Conservation (phyloP, 2,113 vertebrate species). For the Myrmecobius fasciatus region DNA sequence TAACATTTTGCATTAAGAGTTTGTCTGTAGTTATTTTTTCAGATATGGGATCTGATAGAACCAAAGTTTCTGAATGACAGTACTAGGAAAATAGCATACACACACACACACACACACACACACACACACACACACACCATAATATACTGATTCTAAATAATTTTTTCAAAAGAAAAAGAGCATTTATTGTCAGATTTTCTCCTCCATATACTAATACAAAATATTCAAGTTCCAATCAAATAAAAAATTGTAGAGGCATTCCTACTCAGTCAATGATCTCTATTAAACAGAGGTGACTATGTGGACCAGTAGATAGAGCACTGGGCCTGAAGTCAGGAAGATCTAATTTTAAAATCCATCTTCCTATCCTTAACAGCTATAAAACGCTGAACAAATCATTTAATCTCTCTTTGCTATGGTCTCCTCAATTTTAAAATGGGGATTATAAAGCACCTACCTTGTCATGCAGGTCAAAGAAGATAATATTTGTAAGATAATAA, state of each 20-base stretch:
- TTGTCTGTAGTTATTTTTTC: not conserved
- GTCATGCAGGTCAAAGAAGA: not conserved
- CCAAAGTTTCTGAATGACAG: slow-evolving; percentile 10
- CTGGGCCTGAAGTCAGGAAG: not conserved
- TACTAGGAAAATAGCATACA: not conserved
- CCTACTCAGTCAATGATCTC: slow-evolving; percentile 10
- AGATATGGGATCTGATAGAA: not conserved
- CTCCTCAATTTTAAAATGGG: not conserved
- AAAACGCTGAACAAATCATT: not conserved
- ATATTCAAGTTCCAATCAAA: not conserved
- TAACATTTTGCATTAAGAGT: not conserved
- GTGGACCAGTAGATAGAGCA: not conserved
- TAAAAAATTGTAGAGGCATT: slow-evolving; percentile 16
- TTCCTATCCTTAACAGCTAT: not conserved
- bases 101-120: too few species aligned
- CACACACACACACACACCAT: too few species aligned
- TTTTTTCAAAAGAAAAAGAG: slow-evolving; percentile 26
- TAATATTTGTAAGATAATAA: not conserved
- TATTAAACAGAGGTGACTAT: not conserved
- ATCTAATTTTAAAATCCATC: not conserved
- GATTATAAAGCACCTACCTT: not conserved
- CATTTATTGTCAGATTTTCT: slow-evolving; percentile 16
- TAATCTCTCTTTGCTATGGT: not conserved
- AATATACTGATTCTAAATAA: too few species aligned
- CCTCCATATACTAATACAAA: slow-evolving; percentile 38